Percentiles rank a stretch among this genome's conserved stretches.
These are phyloP conservation scores for Sarcophaga variegata DNA, from an alignment of 2,888 invertebrate genomes.

Conservation along the genomic window DNA sequence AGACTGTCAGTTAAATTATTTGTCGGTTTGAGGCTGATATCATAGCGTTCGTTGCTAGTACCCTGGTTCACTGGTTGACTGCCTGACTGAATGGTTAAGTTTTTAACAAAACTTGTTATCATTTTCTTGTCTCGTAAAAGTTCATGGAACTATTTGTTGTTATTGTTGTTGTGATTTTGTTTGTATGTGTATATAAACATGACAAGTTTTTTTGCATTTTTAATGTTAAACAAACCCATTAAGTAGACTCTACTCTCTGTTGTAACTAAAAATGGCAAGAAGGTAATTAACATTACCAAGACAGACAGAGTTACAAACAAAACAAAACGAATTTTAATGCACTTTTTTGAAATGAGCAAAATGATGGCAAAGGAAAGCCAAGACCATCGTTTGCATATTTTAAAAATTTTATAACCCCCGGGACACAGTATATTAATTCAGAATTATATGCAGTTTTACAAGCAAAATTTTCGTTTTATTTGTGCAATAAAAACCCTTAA, in stretches of 20 bases:
- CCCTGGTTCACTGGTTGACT: neutral
- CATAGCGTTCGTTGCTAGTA: neutral
- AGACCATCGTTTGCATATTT: neutral
- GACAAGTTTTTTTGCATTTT: conserved; percentile 12
- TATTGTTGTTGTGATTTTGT: neutral
- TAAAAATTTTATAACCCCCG: neutral
- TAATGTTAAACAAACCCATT: conserved; percentile 24
- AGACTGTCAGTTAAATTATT: neutral
- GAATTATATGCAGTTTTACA: neutral
- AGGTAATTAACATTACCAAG: conserved; percentile 21
- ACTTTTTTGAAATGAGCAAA: neutral
- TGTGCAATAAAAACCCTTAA: no score
- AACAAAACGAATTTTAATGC: neutral
- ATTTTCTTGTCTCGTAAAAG: conserved; percentile 1
- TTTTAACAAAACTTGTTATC: conserved; percentile 10
- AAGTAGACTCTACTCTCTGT: neutral
- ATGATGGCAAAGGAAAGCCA: neutral
- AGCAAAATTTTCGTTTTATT: neutral
- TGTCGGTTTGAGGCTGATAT: neutral
- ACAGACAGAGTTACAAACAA: neutral
- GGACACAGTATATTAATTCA: neutral
- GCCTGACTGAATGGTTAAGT: neutral
- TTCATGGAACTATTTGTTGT: conserved; percentile 24
- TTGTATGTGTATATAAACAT: neutral
- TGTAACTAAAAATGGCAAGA: neutral